These are phyloP conservation scores for Lacerta bilineata DNA, from an alignment of 2,797 vertebrate species.

Conservation along the genomic window DNA sequence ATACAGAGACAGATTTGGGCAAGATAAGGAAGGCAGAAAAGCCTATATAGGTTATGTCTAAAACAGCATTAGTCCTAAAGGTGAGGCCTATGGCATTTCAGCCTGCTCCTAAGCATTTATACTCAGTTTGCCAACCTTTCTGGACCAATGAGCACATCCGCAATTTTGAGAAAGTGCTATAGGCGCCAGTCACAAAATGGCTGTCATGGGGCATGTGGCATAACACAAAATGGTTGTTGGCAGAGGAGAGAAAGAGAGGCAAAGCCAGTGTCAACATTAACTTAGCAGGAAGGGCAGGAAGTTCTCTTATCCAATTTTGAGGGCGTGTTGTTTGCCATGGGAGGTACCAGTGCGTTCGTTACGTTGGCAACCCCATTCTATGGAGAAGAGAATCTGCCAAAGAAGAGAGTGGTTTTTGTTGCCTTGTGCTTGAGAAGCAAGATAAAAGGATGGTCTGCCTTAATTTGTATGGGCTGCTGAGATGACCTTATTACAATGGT, in stretches of 20 bases:
- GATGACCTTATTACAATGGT: slow-evolving; percentile 45
- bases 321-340: no score
- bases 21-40: background rate
- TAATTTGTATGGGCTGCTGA: slow-evolving; percentile 53
- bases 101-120: background rate
- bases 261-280: no score
- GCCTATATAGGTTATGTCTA: background rate
- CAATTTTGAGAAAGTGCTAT: no score
- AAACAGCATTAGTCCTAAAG: background rate
- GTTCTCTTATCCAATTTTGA: no score
- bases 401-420: slow-evolving; percentile 76
- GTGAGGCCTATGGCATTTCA: background rate
- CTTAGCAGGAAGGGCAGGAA: no score
- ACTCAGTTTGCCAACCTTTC: background rate
- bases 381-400: slow-evolving; percentile 68
- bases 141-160: no score
- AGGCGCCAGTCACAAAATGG: no score
- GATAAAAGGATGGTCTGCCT: slow-evolving; percentile 79
- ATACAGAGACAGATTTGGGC: background rate
- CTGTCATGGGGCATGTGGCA: no score
- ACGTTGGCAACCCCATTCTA: background rate
- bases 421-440: slow-evolving; percentile 78
- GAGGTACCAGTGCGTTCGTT: no score
- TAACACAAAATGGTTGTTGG: no score
- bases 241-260: no score